Conservation (phyloP, 2,113 vertebrate species). For the Bubo bubo region DNA sequence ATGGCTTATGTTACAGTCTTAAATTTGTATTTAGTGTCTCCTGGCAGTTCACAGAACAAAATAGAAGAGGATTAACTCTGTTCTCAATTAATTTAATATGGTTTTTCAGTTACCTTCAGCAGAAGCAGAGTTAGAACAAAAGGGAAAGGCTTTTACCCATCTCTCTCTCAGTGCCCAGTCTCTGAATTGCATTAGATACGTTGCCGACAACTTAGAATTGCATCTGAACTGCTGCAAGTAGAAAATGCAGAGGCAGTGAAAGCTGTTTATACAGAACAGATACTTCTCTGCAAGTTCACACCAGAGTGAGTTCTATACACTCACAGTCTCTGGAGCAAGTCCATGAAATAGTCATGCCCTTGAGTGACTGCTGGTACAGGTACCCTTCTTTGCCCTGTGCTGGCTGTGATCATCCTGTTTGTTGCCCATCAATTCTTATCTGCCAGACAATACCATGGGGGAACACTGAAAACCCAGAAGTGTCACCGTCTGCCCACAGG, state of each 20-base stretch:
- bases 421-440: neutral
- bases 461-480: neutral
- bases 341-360: neutral
- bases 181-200: neutral
- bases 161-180: neutral
- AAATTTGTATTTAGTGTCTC: neutral
- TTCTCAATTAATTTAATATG: neutral
- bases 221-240: neutral
- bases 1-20: neutral
- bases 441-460: rapidly evolving
- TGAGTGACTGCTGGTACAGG: neutral
- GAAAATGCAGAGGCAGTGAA: neutral
- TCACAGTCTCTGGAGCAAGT: neutral
- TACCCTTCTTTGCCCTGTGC: neutral
- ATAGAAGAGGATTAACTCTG: neutral
- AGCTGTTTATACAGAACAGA: neutral
- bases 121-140: neutral
- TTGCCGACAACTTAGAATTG: neutral
- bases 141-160: neutral
- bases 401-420: neutral
- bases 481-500: neutral
- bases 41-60: neutral
- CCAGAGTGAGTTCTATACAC: neutral
- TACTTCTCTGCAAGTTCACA: neutral
- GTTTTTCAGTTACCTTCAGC: neutral